Evolutionary conservation across 64 coral and sea anemone species (phyloP).

Genomic region (Platygyra sinensis): DNA sequence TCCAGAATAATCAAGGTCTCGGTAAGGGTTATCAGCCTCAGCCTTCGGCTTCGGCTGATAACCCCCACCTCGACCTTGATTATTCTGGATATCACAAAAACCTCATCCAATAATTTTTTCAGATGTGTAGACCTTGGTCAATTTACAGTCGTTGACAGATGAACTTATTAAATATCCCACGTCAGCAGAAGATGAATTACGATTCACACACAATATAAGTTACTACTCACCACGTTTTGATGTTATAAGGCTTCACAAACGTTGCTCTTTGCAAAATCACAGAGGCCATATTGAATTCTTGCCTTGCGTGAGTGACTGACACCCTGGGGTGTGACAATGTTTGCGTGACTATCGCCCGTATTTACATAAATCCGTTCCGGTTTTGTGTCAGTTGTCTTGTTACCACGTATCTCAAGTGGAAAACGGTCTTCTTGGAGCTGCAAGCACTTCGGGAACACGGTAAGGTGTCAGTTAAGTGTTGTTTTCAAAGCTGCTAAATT

Average conservation of each 20-base stretch:
- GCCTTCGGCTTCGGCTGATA: no score
- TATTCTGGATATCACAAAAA: no score
- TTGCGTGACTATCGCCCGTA: constrained; percentile 15
- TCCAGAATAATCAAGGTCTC: no score
- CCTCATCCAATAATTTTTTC: no score
- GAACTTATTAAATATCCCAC: not conserved
- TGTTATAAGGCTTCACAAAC: not conserved
- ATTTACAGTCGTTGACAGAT: no score
- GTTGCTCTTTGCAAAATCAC: not conserved
- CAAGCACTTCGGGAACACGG: not conserved
- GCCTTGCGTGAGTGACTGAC: not conserved
- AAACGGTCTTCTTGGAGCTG: not conserved
- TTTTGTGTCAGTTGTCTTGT: not conserved
- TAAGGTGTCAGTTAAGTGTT: not conserved
- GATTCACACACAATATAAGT: not conserved
- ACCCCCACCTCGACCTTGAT: no score
- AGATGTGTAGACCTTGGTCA: no score
- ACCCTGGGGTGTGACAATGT: not conserved
- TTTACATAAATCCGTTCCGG: not conserved
- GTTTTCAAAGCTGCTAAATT: not conserved
- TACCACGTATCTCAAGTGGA: not conserved
- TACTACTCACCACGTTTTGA: not conserved
- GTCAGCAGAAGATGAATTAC: not conserved
- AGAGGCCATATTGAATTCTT: not conserved
- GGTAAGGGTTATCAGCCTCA: no score